phyloP scores from a whole-genome alignment of 2,113 vertebrate species.

The Amphilophus citrinellus region DNA sequence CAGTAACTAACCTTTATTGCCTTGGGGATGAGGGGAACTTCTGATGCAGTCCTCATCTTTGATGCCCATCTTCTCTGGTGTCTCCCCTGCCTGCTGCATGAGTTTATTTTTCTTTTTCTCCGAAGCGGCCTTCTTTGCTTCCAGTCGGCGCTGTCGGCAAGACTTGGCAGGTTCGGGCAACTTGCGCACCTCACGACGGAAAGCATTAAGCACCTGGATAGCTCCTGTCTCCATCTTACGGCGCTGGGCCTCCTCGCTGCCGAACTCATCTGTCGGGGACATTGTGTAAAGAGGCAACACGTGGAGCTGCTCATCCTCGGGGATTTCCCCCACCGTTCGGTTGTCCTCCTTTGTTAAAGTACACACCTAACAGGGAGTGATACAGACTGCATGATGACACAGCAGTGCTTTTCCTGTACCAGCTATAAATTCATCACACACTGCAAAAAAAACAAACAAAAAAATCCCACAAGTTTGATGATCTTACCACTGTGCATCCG shows the following conservation, averaged over 20 bases:
- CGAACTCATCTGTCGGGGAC: conserved; percentile 90
- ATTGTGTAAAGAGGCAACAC: conserved; percentile 96
- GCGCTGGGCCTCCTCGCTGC: conserved; percentile 90
- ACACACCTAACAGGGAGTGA: conserved; percentile 87
- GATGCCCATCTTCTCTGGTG: conserved; percentile 87
- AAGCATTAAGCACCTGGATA: conserved; percentile 93
- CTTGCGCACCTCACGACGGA: conserved; percentile 93
- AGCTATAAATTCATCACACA: background rate
- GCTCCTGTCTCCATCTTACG: conserved; percentile 92
- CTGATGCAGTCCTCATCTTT: conserved; percentile 79
- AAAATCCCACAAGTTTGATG: background rate
- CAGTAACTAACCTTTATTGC: conserved; percentile 78
- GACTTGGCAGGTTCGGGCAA: conserved; percentile 96
- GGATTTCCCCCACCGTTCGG: conserved; percentile 88
- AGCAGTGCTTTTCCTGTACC: background rate
- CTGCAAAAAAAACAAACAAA: background rate
- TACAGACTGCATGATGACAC: background rate
- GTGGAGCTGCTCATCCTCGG: conserved; percentile 95
- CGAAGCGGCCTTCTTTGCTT: conserved; percentile 91
- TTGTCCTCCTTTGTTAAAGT: conserved; percentile 98
- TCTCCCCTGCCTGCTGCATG: conserved; percentile 88
- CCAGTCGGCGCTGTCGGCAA: conserved; percentile 92
- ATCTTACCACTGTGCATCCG: conserved; percentile 95
- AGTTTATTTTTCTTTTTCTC: conserved; percentile 96
- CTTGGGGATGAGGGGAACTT: conserved; percentile 70